Evolutionary conservation across 2,888 invertebrate species (phyloP).

Genomic region (Calliphora vomitoria): DNA sequence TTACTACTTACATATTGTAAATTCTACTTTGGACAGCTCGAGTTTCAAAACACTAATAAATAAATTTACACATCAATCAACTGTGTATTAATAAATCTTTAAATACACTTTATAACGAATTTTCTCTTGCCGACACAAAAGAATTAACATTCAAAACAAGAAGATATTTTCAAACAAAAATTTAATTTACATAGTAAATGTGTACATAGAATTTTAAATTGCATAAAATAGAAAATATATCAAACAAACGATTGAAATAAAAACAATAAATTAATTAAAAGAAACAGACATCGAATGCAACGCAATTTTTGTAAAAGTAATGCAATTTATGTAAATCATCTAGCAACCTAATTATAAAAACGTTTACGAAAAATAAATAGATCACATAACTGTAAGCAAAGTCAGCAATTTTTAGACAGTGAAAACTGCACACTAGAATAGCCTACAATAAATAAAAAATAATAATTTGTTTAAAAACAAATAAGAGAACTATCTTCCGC

Average conservation of each 20-base stretch:
- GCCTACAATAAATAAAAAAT: no score
- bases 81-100: background rate
- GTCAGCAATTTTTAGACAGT: background rate
- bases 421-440: background rate
- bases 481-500: no score
- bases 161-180: slow-evolving; percentile 2
- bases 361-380: background rate
- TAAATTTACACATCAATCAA: slow-evolving; percentile 24
- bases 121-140: slow-evolving; percentile 8
- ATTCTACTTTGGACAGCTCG: no score
- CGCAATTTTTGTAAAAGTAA: background rate
- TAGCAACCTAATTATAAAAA: background rate
- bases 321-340: background rate
- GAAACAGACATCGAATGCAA: background rate
- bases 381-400: slow-evolving; percentile 6
- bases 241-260: background rate
- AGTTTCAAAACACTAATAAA: no score
- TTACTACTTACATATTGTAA: no score
- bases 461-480: no score
- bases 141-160: slow-evolving; percentile 46
- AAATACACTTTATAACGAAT: slow-evolving; percentile 21
- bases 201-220: slow-evolving; percentile 32
- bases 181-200: slow-evolving; percentile 18
- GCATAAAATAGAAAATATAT: background rate
- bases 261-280: slow-evolving; percentile 2